Base-by-base conservation (phyloP, 1,140 invertebrate species). In the Maniola jurtina region DNA sequence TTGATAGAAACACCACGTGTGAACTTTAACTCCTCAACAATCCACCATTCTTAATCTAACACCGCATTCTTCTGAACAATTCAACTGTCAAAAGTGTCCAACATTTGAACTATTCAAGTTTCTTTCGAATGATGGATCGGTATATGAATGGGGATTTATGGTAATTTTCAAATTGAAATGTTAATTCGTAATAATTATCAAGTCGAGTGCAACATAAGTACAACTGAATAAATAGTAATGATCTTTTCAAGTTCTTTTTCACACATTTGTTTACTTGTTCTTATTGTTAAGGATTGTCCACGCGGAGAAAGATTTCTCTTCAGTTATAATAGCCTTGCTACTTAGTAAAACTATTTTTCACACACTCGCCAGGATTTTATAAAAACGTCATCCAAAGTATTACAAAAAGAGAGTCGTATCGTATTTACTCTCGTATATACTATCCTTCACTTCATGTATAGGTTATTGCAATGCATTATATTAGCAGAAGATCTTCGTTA, bases 91-190 rank as follows among this genome's bases (percentile, higher is more conserved):
- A 82, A 86, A 89, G 87, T 82, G 78, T 83, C 72, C 67, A 73
- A 80, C 80, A 72, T 74, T 79, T 52, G 7, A 33, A 77, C 72
- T 79, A 58, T 86, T 81, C 40, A 61, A 57, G 64, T 77, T 61
- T 66, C 72, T 71, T 57, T 55, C 67, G 61, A 66, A 75, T 89
- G 87, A 88, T 83, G 77, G 80, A 89, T 89, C 60, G 76, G 62
- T 71, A 70, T 65, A 84, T 87, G 79, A 86, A 89, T 88, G 76
- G 71, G 71, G 70, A 84, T 81, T 77, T 86, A 88, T 88, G 81
- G 58, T 81, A 87, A 88, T 90, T 0, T 54, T 61, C 61, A 73
- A 75, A 86, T 88, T 80, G 80, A 83, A 75, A 89, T 89, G 87
- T 79, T 82, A 89, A 89, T 88, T 69, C 72, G 45, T 74, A 60